Evolutionary conservation across 2,113 vertebrate species (phyloP), one percentile per base, ranked within the genome.

Genomic region (Muscicapa adusta): DNA sequence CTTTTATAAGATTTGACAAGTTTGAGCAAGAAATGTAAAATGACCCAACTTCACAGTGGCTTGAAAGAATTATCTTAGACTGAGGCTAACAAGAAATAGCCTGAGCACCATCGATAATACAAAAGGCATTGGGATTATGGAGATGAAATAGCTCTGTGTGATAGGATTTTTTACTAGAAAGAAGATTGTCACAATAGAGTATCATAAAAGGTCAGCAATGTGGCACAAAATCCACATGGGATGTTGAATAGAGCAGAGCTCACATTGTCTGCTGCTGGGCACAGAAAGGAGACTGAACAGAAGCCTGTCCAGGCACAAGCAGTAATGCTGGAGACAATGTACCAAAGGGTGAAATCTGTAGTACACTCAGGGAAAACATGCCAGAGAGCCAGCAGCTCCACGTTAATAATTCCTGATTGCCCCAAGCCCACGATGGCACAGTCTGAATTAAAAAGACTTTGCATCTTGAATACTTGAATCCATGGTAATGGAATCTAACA

Each of bases 21-120:
- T 90, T 90, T 73, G 42, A 71, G 81, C 18, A 91, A 92, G 83
- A 96, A 95, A 85, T 82, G 26, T 63, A 89, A 90, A 94, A 89
- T 68, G 17, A 93, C 63, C 61, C 53, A 91, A 53, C 88, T 94
- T 74, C 71, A 71, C 26, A 66, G 71, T 10, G 40, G 33, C 47
- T 77, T 50, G 40, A 85, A 73, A 85, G 75, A 90, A 71, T 79
- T 93, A 70, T 85, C 86, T 85, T 87, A 65, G 77, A 23, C 63
- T 31, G 73, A 76, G 42, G 56, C 53, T 77, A 83, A 79, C 14
- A 92, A 79, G 78, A 82, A 92, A 89, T 74, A 94, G 24, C 36
- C 61, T n/a, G 48, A 89, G 29, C 20, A 79, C 20, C 43, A 34
- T 13, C 4, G 18, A 14, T 77, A 66, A 53, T 61, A 80, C 57